Evolutionary conservation across 2,797 vertebrate genomes (phyloP), one percentile per base, ranked within the genome.

Genomic region (Rachycentron canadum): DNA sequence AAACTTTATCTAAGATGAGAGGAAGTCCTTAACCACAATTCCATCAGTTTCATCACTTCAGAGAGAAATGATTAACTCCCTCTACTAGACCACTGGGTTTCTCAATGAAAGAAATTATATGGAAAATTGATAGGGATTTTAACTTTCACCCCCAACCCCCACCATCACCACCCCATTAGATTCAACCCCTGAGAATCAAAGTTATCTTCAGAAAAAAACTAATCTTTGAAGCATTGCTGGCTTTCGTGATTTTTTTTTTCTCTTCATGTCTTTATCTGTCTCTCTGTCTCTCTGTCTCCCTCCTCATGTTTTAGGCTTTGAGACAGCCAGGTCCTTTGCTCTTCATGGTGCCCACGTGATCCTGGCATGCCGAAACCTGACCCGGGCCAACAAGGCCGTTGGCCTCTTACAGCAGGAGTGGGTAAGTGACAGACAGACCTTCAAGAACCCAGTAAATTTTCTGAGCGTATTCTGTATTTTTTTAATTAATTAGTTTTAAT

Each of bases 331-430:
- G 87, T 97, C 98, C 69, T 96, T 99, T 28, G 97, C 98, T 49
- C 96, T 99, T 58, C 98, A 99, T 0, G 98, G 98, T 9, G 97
- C 98, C 0, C 93, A 95, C 0, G 97, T 99, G 64, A 95, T 99
- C 94, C 90, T 99, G 86, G 98, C 97, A 9, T 99, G 98, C 83
- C 95, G 98, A 57, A 97, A 97, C 64, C 79, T 91, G 73, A 86
- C 92, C 7, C 95, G 95, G 84, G 97, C 95, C 76, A 93, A 2
- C 9, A 97, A 96, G 11, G 98, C 98, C 0, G 95, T 93, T 9
- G 92, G 88, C 25, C 89, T 90, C 79, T 98, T 99, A 83, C 93
- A 96, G 59, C 89, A 91, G 74, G 98, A 99, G 43, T 99, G 98
- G 98, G 98, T 99, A 82, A 98, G 98, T 93, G 49, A 11, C 59